Percentiles rank a stretch among this genome's conserved stretches.
These are phyloP conservation scores for Dicranocentrus wangi DNA, from an alignment of 2,888 invertebrate genomes.

Conservation along the genomic window DNA sequence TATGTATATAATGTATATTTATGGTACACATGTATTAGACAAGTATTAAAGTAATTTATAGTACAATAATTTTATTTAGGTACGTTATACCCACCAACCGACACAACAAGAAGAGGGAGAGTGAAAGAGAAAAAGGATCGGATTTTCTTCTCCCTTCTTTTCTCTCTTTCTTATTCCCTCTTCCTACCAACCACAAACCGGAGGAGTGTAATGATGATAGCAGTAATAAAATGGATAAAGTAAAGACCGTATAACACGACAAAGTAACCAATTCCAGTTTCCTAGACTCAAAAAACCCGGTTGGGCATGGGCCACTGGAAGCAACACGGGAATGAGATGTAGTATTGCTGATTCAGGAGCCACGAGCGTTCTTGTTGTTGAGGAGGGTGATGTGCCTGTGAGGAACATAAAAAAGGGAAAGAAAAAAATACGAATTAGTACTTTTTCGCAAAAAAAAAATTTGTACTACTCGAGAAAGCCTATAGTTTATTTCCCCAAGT, in stretches of 20 bases:
- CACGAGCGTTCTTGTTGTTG: slow-evolving; percentile 13
- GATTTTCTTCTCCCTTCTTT: neutral
- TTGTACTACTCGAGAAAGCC: no score
- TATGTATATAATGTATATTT: slow-evolving; percentile 28
- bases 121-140: neutral
- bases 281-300: slow-evolving; percentile 22
- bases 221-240: slow-evolving; percentile 47
- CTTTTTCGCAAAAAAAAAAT: neutral
- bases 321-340: slow-evolving; percentile 24
- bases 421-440: slow-evolving; percentile 18
- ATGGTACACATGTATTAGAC: slow-evolving; percentile 28
- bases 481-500: no score
- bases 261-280: slow-evolving; percentile 39
- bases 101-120: neutral
- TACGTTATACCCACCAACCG: slow-evolving; percentile 21
- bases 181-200: slow-evolving; percentile 19
- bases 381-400: slow-evolving; percentile 36
- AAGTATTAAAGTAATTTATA: slow-evolving; percentile 55
- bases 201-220: slow-evolving; percentile 19
- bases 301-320: slow-evolving; percentile 6
- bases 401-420: slow-evolving; percentile 10
- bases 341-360: slow-evolving; percentile 32
- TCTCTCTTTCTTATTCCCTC: slow-evolving; percentile 1
- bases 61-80: slow-evolving; percentile 53
- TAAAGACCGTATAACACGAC: slow-evolving; percentile 40